These are phyloP conservation scores for Craterocephalus amniculus DNA, from an alignment of 2,797 vertebrate species.

Conservation along the genomic window DNA sequence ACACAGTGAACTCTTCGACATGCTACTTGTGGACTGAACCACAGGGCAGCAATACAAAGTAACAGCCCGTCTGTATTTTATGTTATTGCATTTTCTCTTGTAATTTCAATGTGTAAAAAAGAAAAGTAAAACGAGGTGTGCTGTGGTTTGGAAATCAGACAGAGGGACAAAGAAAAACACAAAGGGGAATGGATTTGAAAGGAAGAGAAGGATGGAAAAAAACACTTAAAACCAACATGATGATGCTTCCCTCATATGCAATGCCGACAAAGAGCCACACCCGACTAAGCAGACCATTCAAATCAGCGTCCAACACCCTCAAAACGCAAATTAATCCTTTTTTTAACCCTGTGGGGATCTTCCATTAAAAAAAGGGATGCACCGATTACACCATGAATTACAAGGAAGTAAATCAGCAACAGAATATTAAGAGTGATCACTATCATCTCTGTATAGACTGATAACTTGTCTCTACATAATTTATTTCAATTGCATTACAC, in stretches of 20 bases:
- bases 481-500: background rate
- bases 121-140: slow-evolving; percentile 54
- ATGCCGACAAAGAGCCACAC: slow-evolving; percentile 45
- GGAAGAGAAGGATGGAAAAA: slow-evolving; percentile 15
- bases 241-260: slow-evolving; percentile 27
- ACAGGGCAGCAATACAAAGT: slow-evolving; percentile 22
- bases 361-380: slow-evolving; percentile 1
- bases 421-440: too few relatives aligned
- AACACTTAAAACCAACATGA: background rate
- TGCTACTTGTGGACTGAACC: slow-evolving; percentile 18
- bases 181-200: slow-evolving; percentile 14
- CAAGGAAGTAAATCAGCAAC: background rate
- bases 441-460: background rate
- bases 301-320: slow-evolving; percentile 27
- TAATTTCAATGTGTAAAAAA: slow-evolving; percentile 11
- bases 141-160: slow-evolving; percentile 61
- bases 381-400: background rate
- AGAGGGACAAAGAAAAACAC: slow-evolving; percentile 39
- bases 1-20: slow-evolving; percentile 47
- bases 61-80: slow-evolving; percentile 38
- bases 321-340: slow-evolving; percentile 16
- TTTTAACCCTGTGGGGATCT: slow-evolving; percentile 56
- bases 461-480: background rate
- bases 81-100: background rate
- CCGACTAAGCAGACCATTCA: slow-evolving; percentile 35